phyloP scores from a whole-genome alignment of 37 sponge, comb jelly and placozoan species.

The Halisarca cf. caerulea region DNA sequence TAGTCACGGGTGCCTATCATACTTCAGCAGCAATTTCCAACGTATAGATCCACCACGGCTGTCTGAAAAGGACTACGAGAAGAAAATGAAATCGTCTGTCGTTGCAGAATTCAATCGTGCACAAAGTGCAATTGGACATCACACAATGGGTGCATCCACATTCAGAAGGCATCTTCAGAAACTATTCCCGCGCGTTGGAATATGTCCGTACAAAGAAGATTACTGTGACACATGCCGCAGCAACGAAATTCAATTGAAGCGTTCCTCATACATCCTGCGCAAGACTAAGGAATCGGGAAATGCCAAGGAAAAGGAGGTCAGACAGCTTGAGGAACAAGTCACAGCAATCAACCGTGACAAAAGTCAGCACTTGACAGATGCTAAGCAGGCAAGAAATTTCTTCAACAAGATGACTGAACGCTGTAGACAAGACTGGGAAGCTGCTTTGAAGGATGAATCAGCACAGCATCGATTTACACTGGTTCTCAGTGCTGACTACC shows the following conservation, averaged over 20 bases:
- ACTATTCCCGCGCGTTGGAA: conserved; percentile 19
- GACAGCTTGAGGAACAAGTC: background rate
- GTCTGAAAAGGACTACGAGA: background rate
- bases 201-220: conserved; percentile 31
- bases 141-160: conserved; percentile 16
- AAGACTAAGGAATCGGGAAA: conserved; percentile 41
- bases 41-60: conserved; percentile 22
- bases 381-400: background rate
- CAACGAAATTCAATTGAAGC: background rate
- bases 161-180: conserved; percentile 33
- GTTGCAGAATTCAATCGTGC: conserved; percentile 41
- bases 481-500: conserved; percentile 44
- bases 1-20: conserved; percentile 26
- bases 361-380: conserved; percentile 15
- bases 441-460: background rate
- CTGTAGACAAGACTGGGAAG: conserved; percentile 42
- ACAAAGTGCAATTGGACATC: conserved; percentile 30
- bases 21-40: conserved; percentile 23
- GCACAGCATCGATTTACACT: conserved; percentile 16
- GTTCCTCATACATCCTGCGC: background rate
- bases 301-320: background rate
- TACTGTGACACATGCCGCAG: conserved; percentile 58
- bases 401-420: background rate
- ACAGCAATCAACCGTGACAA: background rate
- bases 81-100: background rate